These are phyloP conservation scores for Tolmerus cingulatus DNA, from an alignment of 2,888 invertebrate genomes.

Conservation along the genomic window DNA sequence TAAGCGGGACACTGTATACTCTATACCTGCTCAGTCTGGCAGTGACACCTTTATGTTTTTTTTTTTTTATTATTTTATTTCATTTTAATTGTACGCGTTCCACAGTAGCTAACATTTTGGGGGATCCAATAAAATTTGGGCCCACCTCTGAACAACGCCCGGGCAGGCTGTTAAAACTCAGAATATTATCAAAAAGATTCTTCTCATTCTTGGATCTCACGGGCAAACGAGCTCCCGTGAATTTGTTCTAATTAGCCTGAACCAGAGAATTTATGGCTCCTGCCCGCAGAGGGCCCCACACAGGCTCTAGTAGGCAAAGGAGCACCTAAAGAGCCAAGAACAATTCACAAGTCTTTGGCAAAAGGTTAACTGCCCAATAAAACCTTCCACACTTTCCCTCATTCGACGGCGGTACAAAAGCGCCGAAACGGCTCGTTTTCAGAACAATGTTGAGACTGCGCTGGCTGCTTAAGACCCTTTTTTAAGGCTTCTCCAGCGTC, in stretches of 20 bases:
- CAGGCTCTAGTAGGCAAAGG: not conserved
- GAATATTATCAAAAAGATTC: not conserved
- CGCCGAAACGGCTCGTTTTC: not conserved
- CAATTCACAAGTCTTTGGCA: not conserved
- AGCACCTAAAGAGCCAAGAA: not conserved
- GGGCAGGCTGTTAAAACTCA: not conserved
- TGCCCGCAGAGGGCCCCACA: not conserved
- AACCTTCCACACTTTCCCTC: constrained; percentile 13
- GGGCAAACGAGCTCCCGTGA: not conserved
- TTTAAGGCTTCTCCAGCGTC: not conserved
- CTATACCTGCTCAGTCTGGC: not conserved
- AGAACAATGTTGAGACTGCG: not conserved
- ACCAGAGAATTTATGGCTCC: not conserved
- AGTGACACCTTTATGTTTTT: not conserved
- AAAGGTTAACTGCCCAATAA: constrained; percentile 41
- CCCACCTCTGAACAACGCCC: not conserved
- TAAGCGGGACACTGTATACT: constrained; percentile 1
- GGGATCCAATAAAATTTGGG: not conserved
- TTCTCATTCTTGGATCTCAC: not conserved
- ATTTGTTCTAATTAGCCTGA: not conserved
- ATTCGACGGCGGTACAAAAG: constrained; percentile 9
- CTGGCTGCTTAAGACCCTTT: not conserved
- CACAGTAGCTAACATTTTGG: not conserved
- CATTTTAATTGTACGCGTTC: not conserved
- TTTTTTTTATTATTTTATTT: too few species aligned